A percentile compares a stretch with the other conserved stretches of the same genome.
Conservation (phyloP, 2,888 invertebrate genomes). For the Ennomos erosarius region DNA sequence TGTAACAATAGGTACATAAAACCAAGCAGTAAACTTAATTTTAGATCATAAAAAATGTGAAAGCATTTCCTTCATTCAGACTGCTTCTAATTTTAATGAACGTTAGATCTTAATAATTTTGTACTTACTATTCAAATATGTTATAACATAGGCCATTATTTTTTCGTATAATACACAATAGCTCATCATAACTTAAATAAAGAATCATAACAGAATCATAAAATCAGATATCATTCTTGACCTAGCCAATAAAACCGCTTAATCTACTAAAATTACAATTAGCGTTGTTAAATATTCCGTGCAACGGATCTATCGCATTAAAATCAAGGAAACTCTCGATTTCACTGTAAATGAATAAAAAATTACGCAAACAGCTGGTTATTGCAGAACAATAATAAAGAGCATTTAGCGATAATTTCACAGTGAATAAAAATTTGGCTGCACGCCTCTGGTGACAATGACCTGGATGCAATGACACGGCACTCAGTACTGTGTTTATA, state of each 20-base stretch:
- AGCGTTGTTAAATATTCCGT: conserved; percentile 8
- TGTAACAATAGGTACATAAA: too few species aligned
- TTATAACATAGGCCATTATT: conserved; percentile 3
- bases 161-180: conserved; percentile 6
- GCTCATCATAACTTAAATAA: conserved; percentile 6
- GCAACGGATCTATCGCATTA: conserved; percentile 34
- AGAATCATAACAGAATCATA: conserved; percentile 6
- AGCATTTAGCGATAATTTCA: conserved; percentile 76
- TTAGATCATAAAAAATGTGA: too few species aligned
- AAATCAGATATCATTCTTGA: conserved; percentile 8
- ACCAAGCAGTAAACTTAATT: too few species aligned
- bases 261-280: conserved; percentile 12
- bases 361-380: conserved; percentile 67
- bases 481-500: not conserved
- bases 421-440: conserved; percentile 65
- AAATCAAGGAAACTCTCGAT: conserved; percentile 41
- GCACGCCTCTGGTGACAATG: conserved; percentile 75
- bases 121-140: not conserved
- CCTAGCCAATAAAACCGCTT: conserved; percentile 20
- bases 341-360: conserved; percentile 54
- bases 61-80: not conserved
- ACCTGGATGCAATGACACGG: conserved; percentile 61
- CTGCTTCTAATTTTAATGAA: not conserved
- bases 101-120: not conserved
- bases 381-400: conserved; percentile 71